Conservation (phyloP, 1,140 invertebrate species). For the Cherax destructor region DNA sequence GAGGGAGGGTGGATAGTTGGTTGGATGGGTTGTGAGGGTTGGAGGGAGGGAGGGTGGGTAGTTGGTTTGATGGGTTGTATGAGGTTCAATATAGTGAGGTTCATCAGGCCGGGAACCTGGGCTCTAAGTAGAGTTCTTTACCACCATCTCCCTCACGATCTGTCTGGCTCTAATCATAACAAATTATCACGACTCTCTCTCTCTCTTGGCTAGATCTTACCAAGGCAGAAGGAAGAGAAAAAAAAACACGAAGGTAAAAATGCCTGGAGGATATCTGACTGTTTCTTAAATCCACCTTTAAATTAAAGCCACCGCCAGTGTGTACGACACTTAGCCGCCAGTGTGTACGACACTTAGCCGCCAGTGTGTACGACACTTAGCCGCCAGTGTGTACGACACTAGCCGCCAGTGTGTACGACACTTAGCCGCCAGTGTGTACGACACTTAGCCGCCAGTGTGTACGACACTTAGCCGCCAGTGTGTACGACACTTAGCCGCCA, state of each 20-base stretch:
- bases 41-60: too few species aligned
- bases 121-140: constrained; percentile 5
- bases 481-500: too few species aligned
- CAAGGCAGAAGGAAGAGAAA: background rate
- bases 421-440: too few species aligned
- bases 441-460: too few species aligned
- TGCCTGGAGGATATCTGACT: background rate
- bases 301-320: background rate
- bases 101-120: background rate
- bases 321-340: background rate
- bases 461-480: too few species aligned
- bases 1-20: too few species aligned
- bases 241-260: constrained; percentile 4
- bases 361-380: too few species aligned
- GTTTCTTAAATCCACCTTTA: constrained; percentile 19
- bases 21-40: too few species aligned
- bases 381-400: too few species aligned
- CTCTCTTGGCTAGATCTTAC: background rate
- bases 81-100: background rate
- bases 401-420: too few species aligned
- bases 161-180: constrained; percentile 39
- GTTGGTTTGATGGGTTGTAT: background rate
- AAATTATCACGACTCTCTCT: constrained; percentile 24
- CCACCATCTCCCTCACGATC: constrained; percentile 1
- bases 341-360: too few species aligned